A percentile compares a stretch with the other conserved stretches of the same genome.
phyloP scores from a whole-genome alignment of 2,888 invertebrate species.

The Tridacna gigas region DNA sequence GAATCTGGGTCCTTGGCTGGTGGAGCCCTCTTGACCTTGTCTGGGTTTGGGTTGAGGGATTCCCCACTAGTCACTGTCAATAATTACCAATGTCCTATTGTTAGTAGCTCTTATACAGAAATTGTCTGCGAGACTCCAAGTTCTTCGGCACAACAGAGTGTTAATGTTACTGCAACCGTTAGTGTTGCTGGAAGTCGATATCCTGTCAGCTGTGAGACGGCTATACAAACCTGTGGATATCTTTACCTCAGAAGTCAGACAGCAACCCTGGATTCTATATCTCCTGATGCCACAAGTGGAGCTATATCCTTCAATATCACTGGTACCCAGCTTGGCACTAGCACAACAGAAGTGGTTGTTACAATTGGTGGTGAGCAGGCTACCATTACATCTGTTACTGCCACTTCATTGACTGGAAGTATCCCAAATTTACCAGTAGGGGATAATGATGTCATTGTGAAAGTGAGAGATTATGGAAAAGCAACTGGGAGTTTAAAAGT shows the following conservation, averaged over 20 bases:
- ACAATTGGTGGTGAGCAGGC: slow-evolving; percentile 73
- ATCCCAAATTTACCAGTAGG: slow-evolving; percentile 71
- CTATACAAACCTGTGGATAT: slow-evolving; percentile 54
- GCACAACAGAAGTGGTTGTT: slow-evolving; percentile 61
- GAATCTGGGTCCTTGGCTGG: slow-evolving; percentile 62
- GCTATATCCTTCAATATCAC: slow-evolving; percentile 63
- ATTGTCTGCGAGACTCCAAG: slow-evolving; percentile 66
- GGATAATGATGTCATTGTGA: slow-evolving; percentile 62
- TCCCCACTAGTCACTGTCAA: slow-evolving; percentile 61
- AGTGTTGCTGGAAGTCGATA: slow-evolving; percentile 43
- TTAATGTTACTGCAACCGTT: slow-evolving; percentile 38
- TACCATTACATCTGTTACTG: slow-evolving; percentile 54
- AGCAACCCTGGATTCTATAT: slow-evolving; percentile 59
- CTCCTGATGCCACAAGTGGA: slow-evolving; percentile 61
- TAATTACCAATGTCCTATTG: slow-evolving; percentile 63
- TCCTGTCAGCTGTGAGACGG: slow-evolving; percentile 62
- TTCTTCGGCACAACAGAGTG: slow-evolving; percentile 42
- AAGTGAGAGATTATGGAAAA: slow-evolving; percentile 60
- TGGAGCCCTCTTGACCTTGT: slow-evolving; percentile 61
- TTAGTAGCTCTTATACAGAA: slow-evolving; percentile 64
- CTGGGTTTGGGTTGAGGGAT: slow-evolving; percentile 71
- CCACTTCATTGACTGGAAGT: slow-evolving; percentile 66
- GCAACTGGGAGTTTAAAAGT: slow-evolving; percentile 57
- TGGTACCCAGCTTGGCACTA: slow-evolving; percentile 64
- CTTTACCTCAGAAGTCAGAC: slow-evolving; percentile 60